These are phyloP conservation scores for Apostichopus californicus DNA, from an alignment of 35 echinoderm and acorn worm species.

Conservation along the genomic window DNA sequence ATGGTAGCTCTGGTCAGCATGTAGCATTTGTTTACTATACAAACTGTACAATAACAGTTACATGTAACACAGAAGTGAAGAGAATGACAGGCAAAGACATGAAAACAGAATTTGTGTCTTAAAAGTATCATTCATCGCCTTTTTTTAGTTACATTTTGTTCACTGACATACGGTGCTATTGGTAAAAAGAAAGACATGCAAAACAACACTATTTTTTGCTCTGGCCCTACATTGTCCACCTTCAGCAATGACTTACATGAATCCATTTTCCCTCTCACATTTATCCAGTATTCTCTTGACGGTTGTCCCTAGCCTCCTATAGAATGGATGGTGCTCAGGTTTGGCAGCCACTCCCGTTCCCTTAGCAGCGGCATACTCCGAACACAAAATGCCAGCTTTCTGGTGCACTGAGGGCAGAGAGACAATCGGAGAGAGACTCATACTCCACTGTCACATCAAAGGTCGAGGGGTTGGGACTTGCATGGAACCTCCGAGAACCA, in stretches of 20 bases:
- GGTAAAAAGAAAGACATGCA: no score
- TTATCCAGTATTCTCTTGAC: conserved; percentile 91
- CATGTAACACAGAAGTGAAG: no score
- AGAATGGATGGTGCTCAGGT: conserved; percentile 92
- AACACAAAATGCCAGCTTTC: conserved; percentile 75
- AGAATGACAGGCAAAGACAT: no score
- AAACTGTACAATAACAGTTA: no score
- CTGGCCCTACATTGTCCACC: no score
- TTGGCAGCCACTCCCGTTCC: conserved; percentile 77
- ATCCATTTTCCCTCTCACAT: conserved; percentile 93
- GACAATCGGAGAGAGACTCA: neutral
- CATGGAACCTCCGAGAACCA: neutral
- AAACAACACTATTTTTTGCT: no score
- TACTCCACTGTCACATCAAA: neutral
- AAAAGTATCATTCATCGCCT: no score
- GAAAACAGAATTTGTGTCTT: no score
- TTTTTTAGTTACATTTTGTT: no score
- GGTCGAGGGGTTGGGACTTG: neutral
- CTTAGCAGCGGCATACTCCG: conserved; percentile 76
- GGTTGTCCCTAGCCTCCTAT: conserved; percentile 65
- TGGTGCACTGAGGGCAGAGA: conserved; percentile 66
- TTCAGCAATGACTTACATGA: conserved; percentile 99
- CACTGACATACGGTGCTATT: no score
- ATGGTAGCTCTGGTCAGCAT: no score
- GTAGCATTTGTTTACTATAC: no score